Evolutionary conservation across 64 coral and sea anemone genomes (phyloP), one percentile per base, ranked within the genome.

Genomic region (Porites lutea): DNA sequence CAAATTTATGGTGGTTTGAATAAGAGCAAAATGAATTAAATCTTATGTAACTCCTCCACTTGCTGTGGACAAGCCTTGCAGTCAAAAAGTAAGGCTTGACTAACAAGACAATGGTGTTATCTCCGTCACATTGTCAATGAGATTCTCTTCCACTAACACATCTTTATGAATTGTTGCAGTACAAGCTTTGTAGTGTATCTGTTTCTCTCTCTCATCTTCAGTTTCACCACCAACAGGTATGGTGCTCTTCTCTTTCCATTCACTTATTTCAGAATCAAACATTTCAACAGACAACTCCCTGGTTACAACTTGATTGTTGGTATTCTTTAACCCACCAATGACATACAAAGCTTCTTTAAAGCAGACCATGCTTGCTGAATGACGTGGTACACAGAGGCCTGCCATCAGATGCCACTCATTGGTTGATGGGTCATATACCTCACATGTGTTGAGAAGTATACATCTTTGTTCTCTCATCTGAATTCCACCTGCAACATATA

Each of bases 331-430:
- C 1, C 80, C 80, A 11, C 80, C 80, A 47, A 83, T 15, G 9
- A 67, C 61, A 83, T 83, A 83, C 80, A 83, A 50, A 46, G 14
- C 27, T 83, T 60, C 62, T 49, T 67, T 61, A 21, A 51, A 46
- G 46, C 59, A 49, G 6, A 83, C 80, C 80, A 83, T 83, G 80
- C 80, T 83, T 50, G 80, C 80, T 50, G 59, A 83, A 16, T 22
- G 19, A 10, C 80, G 0, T 2, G 62, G 80, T 21, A 13, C 8
- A 11, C 46, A 12, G 44, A 83, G 80, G 21, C 60, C 67, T 4
- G 80, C 60, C 44, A 83, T 52, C 45, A 83, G 2, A 8, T 83
- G 60, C 80, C 80, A 83, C 67, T 83, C 61, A 51, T 83, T 15
- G 8, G 80, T 67, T 21, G 44, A 10, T 20, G 61, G 61, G 61